A percentile compares a stretch with the other conserved stretches of the same genome.
These are phyloP conservation scores for Urechis unicinctus DNA, from an alignment of 2,888 invertebrate genomes.

Conservation along the genomic window DNA sequence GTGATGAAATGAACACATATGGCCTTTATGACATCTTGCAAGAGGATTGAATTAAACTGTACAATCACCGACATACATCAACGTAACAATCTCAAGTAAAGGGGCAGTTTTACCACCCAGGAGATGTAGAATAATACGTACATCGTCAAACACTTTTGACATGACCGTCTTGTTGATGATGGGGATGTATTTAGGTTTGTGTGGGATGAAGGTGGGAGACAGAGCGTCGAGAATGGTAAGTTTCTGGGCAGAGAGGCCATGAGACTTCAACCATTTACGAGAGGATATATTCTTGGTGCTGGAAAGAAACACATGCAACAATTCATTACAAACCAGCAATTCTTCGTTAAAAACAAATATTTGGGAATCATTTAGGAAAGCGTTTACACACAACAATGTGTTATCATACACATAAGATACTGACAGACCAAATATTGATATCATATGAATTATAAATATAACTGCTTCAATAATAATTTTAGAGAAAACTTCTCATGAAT, in stretches of 20 bases:
- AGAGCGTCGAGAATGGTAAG: conserved; percentile 43
- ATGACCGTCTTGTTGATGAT: conserved; percentile 43
- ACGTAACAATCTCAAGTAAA: too few species aligned
- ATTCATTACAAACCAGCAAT: conserved; percentile 1
- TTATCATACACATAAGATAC: too few species aligned
- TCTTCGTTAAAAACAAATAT: not conserved
- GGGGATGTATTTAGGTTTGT: conserved; percentile 42
- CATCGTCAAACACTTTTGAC: conserved; percentile 48
- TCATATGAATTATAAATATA: too few species aligned
- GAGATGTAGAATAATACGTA: conserved; percentile 19
- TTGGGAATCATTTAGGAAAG: not conserved
- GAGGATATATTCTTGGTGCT: conserved; percentile 16
- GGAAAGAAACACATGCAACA: too few species aligned
- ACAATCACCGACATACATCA: not conserved
- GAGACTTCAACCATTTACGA: conserved; percentile 25
- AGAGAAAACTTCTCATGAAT: too few species aligned
- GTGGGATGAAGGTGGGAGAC: conserved; percentile 41
- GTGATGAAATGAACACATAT: too few species aligned
- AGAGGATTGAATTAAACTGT: too few species aligned
- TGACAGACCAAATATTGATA: too few species aligned
- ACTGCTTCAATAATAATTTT: too few species aligned
- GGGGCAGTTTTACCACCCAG: not conserved
- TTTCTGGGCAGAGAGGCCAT: conserved; percentile 28
- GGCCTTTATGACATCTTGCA: too few species aligned
- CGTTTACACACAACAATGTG: not conserved